Base-by-base conservation (phyloP, 2,113 vertebrate species). In the Eptesicus fuscus region DNA sequence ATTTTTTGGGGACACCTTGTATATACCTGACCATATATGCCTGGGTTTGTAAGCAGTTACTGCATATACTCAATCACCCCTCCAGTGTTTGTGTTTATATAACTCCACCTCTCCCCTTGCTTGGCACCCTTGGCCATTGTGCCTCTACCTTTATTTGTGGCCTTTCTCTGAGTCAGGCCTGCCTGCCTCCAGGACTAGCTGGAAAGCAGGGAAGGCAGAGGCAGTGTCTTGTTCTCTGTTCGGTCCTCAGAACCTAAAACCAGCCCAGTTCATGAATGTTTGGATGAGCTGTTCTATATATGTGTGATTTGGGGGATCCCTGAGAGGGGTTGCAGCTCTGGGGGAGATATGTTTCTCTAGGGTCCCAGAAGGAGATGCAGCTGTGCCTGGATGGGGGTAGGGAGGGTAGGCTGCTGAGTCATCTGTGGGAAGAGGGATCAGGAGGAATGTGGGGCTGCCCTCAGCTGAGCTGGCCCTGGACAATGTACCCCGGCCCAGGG, bases 391-490 rank as follows among this genome's bases (percentile, higher is more conserved):
- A 22, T 37, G 53, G 30, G 80, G 32, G 70, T 28, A 23, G 94
- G 32, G 53, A 40, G 12, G 25, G 51, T 51, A 69, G 84, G 44
- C 71, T 96, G 87, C 77, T 97, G 93, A 96, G 96, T 97, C 96
- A 96, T 67, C 0, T 25, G 56, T 90, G 73, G 63, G 74, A 88
- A 95, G 86, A 90, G 35, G 49, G 63, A 79, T 83, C 83, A 70
- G 32, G 47, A 91, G 49, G 37, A 78, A 73, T 30, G 22, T 82
- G 63, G 78, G 69, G 77, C 53, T 88, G n/a, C 61, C 79, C 69
- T 94, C 16, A 49, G 83, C 71, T 67, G 70, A 94, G 76, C 93
- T 90, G 65, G 63, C 79, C 74, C 90, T 61, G 67, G 71, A 93
- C 0, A 16, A 84, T 74, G 83, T 44, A 84, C 70, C 70, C 63